Base-by-base conservation (phyloP, 2,888 invertebrate species). In the Amphipoea oculea region DNA sequence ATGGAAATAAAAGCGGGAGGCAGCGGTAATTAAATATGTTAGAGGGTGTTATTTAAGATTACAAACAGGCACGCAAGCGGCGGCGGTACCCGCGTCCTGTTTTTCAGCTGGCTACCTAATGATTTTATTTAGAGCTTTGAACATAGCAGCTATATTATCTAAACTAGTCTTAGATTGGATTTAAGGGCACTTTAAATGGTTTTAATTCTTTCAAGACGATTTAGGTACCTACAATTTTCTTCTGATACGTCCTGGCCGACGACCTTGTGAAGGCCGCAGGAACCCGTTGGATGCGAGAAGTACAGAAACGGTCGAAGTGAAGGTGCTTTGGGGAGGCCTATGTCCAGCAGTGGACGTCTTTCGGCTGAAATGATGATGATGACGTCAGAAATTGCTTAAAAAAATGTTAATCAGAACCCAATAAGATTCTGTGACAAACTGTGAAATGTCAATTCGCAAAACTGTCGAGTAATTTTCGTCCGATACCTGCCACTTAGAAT, bases 11-110 rank as follows among this genome's bases (percentile, higher is more conserved):
- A 74, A 78, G 66, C 82, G 60, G 73, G 76, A 71, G 72, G 57
- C 36, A 20, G 20, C 17, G 6, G 84, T 95, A 95, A 95, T 96
- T 95, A 94, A 95, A 95, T 94, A 94, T 94, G 92, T 93, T 92
- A 92, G 87, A 83, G 92, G 93, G 91, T 92, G 93, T 92, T 92
- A 89, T 91, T 91, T 91, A 91, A 93, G 92, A 94, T 93, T 92
- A 94, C 94, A 94, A 94, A 90, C 84, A 91, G 87, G 79, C 76
- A 75, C 70, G 90, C 90, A 92, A 87, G 36, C 36, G 36, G 36
- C 36, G 36, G 85, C 83, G 91, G 91, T 90, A 80, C 57, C 29
- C 48, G 83, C 79, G 83, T 73, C 9, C 11, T 6, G 20, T 45
- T 40, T 14, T 23, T 48, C 9, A 71, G 9, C 2, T 7, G 12